Evolutionary conservation across 2,113 vertebrate genomes (phyloP).

Genomic region (Egretta garzetta): DNA sequence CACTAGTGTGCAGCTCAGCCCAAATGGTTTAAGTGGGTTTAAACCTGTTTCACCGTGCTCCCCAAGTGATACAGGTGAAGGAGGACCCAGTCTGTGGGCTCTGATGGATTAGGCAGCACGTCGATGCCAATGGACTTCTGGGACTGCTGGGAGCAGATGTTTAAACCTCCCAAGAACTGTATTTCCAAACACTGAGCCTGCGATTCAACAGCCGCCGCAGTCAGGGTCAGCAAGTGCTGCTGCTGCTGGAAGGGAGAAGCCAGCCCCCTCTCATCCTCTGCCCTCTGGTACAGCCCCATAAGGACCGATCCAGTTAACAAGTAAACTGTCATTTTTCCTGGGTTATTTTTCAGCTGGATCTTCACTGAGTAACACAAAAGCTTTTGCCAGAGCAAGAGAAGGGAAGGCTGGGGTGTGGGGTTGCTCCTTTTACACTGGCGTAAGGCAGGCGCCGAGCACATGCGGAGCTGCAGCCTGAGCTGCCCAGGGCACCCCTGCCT

Average conservation of each 20-base stretch:
- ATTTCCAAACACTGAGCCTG: neutral
- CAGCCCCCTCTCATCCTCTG: neutral
- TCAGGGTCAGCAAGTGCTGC: neutral
- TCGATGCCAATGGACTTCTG: neutral
- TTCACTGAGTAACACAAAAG: neutral
- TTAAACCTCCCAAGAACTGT: neutral
- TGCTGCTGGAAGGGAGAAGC: neutral
- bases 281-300: neutral
- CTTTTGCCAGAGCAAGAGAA: neutral
- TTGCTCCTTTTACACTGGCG: neutral
- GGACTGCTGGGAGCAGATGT: neutral
- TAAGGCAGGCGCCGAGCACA: neutral
- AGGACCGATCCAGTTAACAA: neutral
- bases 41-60: neutral
- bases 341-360: neutral
- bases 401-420: neutral
- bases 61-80: neutral
- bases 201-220: neutral
- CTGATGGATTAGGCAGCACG: neutral
- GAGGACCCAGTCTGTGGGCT: neutral
- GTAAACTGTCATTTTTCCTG: neutral
- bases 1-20: neutral
- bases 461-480: neutral
- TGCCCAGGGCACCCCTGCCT: neutral
- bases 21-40: neutral